Conservation (phyloP, 2,888 invertebrate species). For the Orthonychiurus folsomi region DNA sequence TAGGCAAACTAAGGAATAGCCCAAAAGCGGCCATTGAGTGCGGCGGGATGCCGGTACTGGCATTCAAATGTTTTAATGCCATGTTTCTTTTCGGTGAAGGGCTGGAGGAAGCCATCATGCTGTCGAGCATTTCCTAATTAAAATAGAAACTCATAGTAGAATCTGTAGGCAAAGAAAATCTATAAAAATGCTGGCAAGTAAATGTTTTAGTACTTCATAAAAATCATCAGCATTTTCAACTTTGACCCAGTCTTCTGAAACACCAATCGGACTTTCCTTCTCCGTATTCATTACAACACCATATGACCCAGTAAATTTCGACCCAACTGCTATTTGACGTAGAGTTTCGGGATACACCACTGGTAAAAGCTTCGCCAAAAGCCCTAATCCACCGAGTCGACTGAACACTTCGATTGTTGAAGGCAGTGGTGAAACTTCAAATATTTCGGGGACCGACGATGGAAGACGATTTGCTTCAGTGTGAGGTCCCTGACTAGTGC, state of each 20-base stretch:
- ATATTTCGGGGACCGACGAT: conserved; percentile 32
- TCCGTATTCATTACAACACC: conserved; percentile 29
- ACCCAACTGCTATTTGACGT: conserved; percentile 47
- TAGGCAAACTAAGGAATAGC: conserved; percentile 75
- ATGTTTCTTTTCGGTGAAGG: conserved; percentile 25
- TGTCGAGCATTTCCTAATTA: conserved; percentile 37
- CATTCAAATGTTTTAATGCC: conserved; percentile 24
- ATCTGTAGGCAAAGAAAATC: background rate
- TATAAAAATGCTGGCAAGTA: background rate
- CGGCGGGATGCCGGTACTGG: conserved; percentile 52
- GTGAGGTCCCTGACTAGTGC: too few species aligned
- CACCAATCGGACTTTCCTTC: conserved; percentile 35
- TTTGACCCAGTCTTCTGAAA: conserved; percentile 55
- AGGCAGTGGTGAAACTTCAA: conserved; percentile 42
- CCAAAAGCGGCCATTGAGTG: conserved; percentile 87
- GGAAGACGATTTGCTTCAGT: background rate
- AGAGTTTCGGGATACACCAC: conserved; percentile 71
- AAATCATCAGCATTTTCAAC: conserved; percentile 49
- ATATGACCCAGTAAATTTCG: conserved; percentile 26
- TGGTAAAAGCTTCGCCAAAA: conserved; percentile 79
- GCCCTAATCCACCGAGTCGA: conserved; percentile 73
- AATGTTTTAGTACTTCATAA: conserved; percentile 48
- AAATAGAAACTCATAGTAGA: conserved; percentile 6
- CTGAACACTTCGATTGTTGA: conserved; percentile 75
- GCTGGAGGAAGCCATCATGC: conserved; percentile 32